Conservation (phyloP, 2,888 invertebrate genomes). For the Cetonia aurata region DNA sequence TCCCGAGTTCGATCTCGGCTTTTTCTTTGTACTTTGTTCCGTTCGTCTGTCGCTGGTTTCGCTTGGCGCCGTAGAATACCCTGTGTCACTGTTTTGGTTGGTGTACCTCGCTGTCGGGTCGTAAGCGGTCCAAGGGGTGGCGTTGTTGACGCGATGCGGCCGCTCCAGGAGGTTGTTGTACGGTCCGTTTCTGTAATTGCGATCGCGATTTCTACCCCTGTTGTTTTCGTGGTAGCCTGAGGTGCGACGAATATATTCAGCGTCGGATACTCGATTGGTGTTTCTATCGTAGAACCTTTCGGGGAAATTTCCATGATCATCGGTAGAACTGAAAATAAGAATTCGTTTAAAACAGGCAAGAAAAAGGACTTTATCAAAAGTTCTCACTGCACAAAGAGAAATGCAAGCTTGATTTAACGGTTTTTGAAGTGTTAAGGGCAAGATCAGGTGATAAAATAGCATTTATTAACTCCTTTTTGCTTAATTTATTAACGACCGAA, state of each 20-base stretch:
- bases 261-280: conserved; percentile 57
- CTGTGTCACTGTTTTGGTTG: conserved; percentile 58
- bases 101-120: conserved; percentile 48
- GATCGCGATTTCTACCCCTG: conserved; percentile 65
- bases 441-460: no score
- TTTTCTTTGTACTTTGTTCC: conserved; percentile 62
- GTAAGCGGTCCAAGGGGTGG: conserved; percentile 49
- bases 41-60: conserved; percentile 56
- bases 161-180: conserved; percentile 63
- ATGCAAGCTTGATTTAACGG: no score
- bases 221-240: conserved; percentile 65
- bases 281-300: conserved; percentile 71
- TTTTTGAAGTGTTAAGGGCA: no score
- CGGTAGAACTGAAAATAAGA: conserved; percentile 65
- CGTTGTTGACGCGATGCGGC: conserved; percentile 53
- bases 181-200: conserved; percentile 67
- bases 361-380: no score
- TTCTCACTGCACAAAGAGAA: no score
- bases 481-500: no score
- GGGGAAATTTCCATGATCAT: conserved; percentile 68
- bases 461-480: no score
- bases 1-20: conserved; percentile 67
- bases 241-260: conserved; percentile 61
- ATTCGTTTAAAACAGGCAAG: not conserved
- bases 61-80: conserved; percentile 64